Evolutionary conservation across 2,113 vertebrate species (phyloP), one percentile per base, ranked within the genome.

Genomic region (Cyanistes caeruleus): DNA sequence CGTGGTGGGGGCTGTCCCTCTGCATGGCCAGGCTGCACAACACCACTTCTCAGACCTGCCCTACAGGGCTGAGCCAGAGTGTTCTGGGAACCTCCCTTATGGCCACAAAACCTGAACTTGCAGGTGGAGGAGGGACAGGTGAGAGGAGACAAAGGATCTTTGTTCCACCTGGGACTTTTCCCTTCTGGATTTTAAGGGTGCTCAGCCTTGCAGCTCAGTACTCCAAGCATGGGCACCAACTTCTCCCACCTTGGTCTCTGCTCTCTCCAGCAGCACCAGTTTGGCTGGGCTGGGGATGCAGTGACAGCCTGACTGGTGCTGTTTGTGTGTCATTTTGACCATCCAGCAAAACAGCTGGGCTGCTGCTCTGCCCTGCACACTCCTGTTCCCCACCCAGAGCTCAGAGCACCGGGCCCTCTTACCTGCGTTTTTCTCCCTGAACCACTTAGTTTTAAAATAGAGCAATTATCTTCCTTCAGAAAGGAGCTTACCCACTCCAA

Each of bases 371-470:
- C 37, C 53, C 49, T 53, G 33, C 37, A 31, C 35, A 46, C 13
- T 87, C 75, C 39, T 28, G 39, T 41, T 55, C 68, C 60, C 55
- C 46, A 35, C 20, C 59, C 24, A 0, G 11, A 60, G 27, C 87
- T 85, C 72, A 21, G 68, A 63, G 59, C 68, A 72, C 16, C 2
- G 0, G 76, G 39, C 49, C 39, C 22, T 70, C 35, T 63, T 72
- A 59, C 64, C 60, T 84, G 75, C 0, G 7, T 68, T 90, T 93
- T 95, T 95, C 93, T 97, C 93, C 96, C 96, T 97, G 96, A 97
- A 96, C 93, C 95, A 96, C 79, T 94, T 95, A 93, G 56, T 86
- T 95, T 65, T 90, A 92, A 96, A 96, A 68, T 93, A 95, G 85
- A 96, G 49, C 76, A 95, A 77, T 86, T 96, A 89, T 39, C 41